These are phyloP conservation scores for Ictalurus furcatus DNA, from an alignment of 2,113 vertebrate genomes.

Conservation along the genomic window DNA sequence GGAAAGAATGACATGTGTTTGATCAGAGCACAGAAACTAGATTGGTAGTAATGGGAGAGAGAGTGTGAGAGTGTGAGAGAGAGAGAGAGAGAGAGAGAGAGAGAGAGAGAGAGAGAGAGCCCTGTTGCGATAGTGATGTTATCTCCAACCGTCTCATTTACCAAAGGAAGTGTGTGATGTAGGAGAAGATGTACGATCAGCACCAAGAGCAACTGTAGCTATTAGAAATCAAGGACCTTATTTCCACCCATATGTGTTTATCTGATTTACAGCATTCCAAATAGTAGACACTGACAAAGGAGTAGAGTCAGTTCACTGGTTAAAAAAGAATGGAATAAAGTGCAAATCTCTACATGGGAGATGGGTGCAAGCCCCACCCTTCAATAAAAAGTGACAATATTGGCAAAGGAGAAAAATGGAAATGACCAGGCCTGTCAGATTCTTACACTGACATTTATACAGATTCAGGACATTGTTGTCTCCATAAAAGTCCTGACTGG, in stretches of 20 bases:
- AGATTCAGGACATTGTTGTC: not conserved
- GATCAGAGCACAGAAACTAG: constrained; percentile 35
- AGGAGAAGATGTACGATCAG: not conserved
- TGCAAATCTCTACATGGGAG: not conserved
- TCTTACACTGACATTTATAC: not conserved
- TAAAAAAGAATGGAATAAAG: not conserved
- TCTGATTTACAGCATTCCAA: not conserved
- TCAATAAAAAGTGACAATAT: not conserved
- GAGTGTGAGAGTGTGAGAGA: not conserved
- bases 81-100: constrained; percentile 31
- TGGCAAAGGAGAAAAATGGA: not conserved
- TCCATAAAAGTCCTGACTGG: not conserved
- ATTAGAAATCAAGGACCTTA: not conserved
- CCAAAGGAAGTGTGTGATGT: not conserved
- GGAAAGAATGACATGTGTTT: constrained; percentile 27
- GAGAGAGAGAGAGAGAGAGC: not conserved
- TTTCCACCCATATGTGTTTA: not conserved
- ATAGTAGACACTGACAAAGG: not conserved
- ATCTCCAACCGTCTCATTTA: constrained; percentile 14
- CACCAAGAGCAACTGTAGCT: constrained; percentile 7
- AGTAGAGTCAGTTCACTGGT: not conserved
- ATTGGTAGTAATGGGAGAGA: constrained; percentile 22
- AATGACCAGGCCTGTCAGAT: not conserved
- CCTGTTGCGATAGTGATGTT: constrained; percentile 6
- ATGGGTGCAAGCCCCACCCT: not conserved